These are phyloP conservation scores for Oncorhynchus mykiss DNA, from an alignment of 2,113 vertebrate species.

Conservation along the genomic window DNA sequence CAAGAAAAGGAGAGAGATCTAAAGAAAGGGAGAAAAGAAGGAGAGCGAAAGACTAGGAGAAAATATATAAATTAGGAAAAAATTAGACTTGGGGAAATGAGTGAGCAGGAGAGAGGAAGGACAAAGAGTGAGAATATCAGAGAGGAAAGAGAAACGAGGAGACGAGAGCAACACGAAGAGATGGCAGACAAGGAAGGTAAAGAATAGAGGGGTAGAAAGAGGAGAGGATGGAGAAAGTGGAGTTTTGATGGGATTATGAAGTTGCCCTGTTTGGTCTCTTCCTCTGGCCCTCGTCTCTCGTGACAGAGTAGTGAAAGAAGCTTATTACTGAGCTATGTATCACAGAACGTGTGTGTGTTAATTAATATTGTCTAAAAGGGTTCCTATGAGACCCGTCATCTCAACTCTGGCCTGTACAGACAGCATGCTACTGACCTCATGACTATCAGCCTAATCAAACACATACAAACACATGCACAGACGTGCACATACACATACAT, in stretches of 20 bases:
- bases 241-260: background rate
- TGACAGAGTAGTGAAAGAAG: conserved; percentile 60
- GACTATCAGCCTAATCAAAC: conserved; percentile 37
- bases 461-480: conserved; percentile 22
- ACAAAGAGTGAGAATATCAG: conserved; percentile 39
- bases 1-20: conserved; percentile 22
- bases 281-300: conserved; percentile 64
- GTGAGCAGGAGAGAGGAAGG: conserved; percentile 10
- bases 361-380: conserved; percentile 60
- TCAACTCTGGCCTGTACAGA: conserved; percentile 29
- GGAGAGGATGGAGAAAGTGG: conserved; percentile 1
- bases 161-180: background rate
- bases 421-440: conserved; percentile 43
- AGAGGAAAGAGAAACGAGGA: conserved; percentile 11
- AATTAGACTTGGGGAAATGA: no score
- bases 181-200: conserved; percentile 1
- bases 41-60: background rate
- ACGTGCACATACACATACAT: conserved; percentile 15
- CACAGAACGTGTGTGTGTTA: conserved; percentile 5
- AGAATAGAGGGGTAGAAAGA: conserved; percentile 12
- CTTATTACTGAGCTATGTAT: no score
- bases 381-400: conserved; percentile 5
- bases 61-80: background rate
- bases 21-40: conserved; percentile 45
- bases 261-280: conserved; percentile 38